Base-by-base conservation (phyloP, 2,888 invertebrate genomes). In the Rapana venosa region DNA sequence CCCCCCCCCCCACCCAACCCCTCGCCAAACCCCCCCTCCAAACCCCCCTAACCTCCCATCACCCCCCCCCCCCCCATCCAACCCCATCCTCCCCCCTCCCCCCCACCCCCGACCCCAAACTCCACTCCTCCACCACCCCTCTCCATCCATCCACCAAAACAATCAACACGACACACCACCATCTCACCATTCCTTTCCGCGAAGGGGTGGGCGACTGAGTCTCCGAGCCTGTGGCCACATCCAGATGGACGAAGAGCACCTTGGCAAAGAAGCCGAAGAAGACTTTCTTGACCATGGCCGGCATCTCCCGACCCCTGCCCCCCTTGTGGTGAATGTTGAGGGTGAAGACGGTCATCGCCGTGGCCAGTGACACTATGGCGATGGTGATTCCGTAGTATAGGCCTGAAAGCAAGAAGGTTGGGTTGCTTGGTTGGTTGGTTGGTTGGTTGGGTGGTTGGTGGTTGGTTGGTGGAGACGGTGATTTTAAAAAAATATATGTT, bases 231-330 rank as follows among this genome's bases (percentile, higher is more conserved):
- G 47, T 83, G 81, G 81, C 30, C 87, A 74, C 85, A 58, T 92
- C 92, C 56, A 95, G 90, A 11, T 93, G 93, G 92, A 96, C 93
- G 90, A 95, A 96, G 90, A 96, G 94, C 32, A 96, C 87, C 90
- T 94, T 95, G 32, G 98, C 98, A 93, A 98, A 97, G 93, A 97
- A 97, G 94, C 97, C 97, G 94, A 98, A 97, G 93, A 98, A 97
- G 92, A 98, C 96, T 92, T 97, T 97, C 94, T 97, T 97, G 88
- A 98, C 96, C 93, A 97, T 95, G 84, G 97, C 96, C 61, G 98
- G 98, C 91, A 98, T 98, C 95, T 97, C 97, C 92, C 97, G 97
- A 92, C 98, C 98, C 95, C 98, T 97, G 93, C 98, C 97, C 93
- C 98, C 98, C 95, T 98, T 97, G 97, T 98, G 98, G 96, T 97